phyloP scores from a whole-genome alignment of 1,140 invertebrate genomes.

The Magallana ariakensis region DNA sequence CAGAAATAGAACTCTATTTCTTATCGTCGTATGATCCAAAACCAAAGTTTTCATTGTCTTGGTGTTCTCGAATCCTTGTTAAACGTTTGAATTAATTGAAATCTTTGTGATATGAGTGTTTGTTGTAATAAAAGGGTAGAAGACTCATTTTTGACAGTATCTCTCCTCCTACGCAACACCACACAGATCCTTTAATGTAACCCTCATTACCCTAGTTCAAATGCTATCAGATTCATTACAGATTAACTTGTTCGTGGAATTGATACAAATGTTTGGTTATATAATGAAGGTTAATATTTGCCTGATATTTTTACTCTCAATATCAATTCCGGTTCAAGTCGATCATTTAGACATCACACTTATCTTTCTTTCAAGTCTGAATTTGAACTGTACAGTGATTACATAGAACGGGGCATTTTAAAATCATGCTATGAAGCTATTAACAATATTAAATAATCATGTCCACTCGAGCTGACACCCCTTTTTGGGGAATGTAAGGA shows the following conservation, averaged over 20 bases:
- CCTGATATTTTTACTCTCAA: too few species aligned
- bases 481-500: too few species aligned
- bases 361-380: too few species aligned
- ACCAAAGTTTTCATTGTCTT: not conserved
- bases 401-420: too few species aligned
- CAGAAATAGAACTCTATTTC: not conserved
- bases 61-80: not conserved
- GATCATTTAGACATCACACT: too few species aligned
- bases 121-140: slow-evolving; percentile 8
- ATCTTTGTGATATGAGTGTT: slow-evolving; percentile 17
- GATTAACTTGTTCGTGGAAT: not conserved
- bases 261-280: too few species aligned
- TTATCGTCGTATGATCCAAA: not conserved
- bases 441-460: too few species aligned
- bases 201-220: not conserved
- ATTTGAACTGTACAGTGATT: too few species aligned
- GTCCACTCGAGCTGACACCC: too few species aligned
- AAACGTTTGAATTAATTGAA: slow-evolving; percentile 33
- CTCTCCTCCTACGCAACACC: slow-evolving; percentile 1
- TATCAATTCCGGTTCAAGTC: too few species aligned
- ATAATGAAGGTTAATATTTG: too few species aligned
- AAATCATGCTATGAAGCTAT: too few species aligned
- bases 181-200: not conserved
- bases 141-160: not conserved
- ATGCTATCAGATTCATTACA: not conserved